These are phyloP conservation scores for Tetraodon nigroviridis DNA, from an alignment of 2,113 vertebrate species.

Conservation along the genomic window DNA sequence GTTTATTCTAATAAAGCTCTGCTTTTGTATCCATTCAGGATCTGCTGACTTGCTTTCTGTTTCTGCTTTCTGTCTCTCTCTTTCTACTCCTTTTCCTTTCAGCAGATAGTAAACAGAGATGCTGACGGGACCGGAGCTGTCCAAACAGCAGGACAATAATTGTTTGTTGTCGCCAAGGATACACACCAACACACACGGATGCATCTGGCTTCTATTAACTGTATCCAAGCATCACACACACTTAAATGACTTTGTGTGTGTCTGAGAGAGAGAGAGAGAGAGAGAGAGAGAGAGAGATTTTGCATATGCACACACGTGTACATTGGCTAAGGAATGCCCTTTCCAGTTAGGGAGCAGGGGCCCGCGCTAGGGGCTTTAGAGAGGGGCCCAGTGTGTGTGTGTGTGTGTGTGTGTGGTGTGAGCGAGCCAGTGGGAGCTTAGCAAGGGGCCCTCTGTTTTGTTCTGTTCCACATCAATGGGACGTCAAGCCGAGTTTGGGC, in stretches of 20 bases:
- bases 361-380: constrained; percentile 62
- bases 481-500: constrained; percentile 74
- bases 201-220: constrained; percentile 70
- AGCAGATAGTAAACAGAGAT: constrained; percentile 49
- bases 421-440: constrained; percentile 77
- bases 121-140: constrained; percentile 47
- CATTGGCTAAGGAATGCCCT: constrained; percentile 64
- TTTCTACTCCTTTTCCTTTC: constrained; percentile 35
- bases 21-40: constrained; percentile 15
- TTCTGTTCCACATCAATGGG: constrained; percentile 77
- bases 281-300: constrained; percentile 11
- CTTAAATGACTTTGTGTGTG: constrained; percentile 8
- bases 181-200: constrained; percentile 47
- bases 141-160: constrained; percentile 66
- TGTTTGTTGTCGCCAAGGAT: constrained; percentile 69
- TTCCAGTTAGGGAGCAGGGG: constrained; percentile 56
- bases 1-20: constrained; percentile 29
- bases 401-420: constrained; percentile 48
- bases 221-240: constrained; percentile 43
- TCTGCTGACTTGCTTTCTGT: constrained; percentile 12
- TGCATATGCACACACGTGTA: constrained; percentile 28
- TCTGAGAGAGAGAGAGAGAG: constrained; percentile 54
- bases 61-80: constrained; percentile 35
- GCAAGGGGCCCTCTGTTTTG: constrained; percentile 87
- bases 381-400: constrained; percentile 45